Base-by-base conservation (phyloP, 2,888 invertebrate genomes). In the Macropis europaea region DNA sequence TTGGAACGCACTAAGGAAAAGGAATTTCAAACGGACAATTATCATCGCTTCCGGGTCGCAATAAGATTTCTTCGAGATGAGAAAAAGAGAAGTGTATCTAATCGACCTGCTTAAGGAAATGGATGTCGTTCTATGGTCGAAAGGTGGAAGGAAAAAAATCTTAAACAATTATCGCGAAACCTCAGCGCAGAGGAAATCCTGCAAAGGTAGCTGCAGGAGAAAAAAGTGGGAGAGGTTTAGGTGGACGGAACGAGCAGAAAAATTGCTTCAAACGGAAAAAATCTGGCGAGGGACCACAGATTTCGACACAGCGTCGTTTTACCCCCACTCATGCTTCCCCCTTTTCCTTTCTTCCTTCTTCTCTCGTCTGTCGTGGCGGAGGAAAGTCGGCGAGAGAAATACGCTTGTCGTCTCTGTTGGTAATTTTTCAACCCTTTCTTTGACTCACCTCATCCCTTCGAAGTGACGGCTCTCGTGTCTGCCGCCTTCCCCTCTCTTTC, bases 231-330 rank as follows among this genome's bases (percentile, higher is more conserved):
- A 67, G 42, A 32, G 62, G 66, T 63, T 59, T 48, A 57, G 62
- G 61, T 5, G 34, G 40, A 30, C 43, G 48, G 67, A 67, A 64
- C 72, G 66, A 62, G 70, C 69, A 72, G 80, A 83, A 79, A 83
- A 80, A 82, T 82, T 82, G 77, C 77, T 81, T 81, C 76, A 76
- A 83, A 82, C 68, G 74, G 72, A 79, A 81, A 77, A 82, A 73
- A 73, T 61, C 73, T 70, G 76, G 73, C 61, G 57, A 64, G 70
- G 56, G 67, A 67, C 60, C 60, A 48, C 54, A 32, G 67, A 32
- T 54, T 67, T 52, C 48, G 48, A 36, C 53, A 54, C 54, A 50
- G 32, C 54, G 68, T 67, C 60, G 50, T 66, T 53, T 47, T 15
- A 42, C 47, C 53, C 59, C 40, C 36, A 56, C 54, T 56, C 63